phyloP scores from a whole-genome alignment of 1,140 invertebrate species.

The Drosophila bocki region DNA sequence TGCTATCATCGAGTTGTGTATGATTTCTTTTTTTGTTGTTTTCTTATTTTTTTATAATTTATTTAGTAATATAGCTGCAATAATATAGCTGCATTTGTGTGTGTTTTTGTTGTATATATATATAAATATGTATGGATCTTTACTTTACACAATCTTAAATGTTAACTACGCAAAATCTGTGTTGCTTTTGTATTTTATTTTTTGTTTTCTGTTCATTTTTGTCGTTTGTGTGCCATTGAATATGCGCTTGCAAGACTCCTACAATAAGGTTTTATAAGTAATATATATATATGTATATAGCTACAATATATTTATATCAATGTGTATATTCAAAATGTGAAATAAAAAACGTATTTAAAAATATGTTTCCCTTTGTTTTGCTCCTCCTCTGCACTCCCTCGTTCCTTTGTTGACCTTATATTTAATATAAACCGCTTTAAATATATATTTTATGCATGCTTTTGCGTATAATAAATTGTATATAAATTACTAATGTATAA shows the following conservation, averaged over 20 bases:
- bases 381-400: slow-evolving; percentile 37
- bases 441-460: slow-evolving; percentile 56
- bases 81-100: slow-evolving; percentile 58
- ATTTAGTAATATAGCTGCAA: slow-evolving; percentile 75
- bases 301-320: slow-evolving; percentile 63
- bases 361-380: slow-evolving; percentile 58
- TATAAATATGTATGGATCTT: slow-evolving; percentile 77
- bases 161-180: slow-evolving; percentile 68
- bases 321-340: slow-evolving; percentile 80
- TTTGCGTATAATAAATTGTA: slow-evolving; percentile 61
- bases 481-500: slow-evolving; percentile 80
- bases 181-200: slow-evolving; percentile 41
- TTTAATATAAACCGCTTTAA: slow-evolving; percentile 60
- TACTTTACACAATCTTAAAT: slow-evolving; percentile 80
- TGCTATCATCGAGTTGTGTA: slow-evolving; percentile 71
- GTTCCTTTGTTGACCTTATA: slow-evolving; percentile 42
- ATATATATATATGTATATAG: slow-evolving; percentile 64
- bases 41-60: slow-evolving; percentile 56
- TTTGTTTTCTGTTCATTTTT: slow-evolving; percentile 29
- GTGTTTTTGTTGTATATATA: slow-evolving; percentile 60
- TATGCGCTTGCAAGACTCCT: slow-evolving; percentile 76
- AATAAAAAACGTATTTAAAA: slow-evolving; percentile 80
- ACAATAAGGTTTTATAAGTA: slow-evolving; percentile 67
- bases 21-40: slow-evolving; percentile 55
- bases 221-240: slow-evolving; percentile 58